These are phyloP conservation scores for Amia ocellicauda DNA, from an alignment of 2,113 vertebrate species.

Conservation along the genomic window DNA sequence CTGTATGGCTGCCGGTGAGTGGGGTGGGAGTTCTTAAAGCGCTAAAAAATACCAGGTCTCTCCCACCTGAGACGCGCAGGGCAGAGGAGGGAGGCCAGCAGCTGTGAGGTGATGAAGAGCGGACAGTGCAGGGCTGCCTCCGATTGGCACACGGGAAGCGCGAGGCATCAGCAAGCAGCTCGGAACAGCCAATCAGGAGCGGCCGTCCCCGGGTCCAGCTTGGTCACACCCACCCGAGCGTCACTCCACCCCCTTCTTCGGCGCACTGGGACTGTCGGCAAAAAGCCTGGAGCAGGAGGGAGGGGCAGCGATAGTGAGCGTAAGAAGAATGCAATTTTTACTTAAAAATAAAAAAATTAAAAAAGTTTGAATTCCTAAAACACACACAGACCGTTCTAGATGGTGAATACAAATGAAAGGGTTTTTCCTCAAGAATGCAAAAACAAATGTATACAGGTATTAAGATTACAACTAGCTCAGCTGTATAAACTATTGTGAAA, in stretches of 20 bases:
- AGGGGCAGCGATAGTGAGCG: neutral
- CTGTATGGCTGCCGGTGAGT: too few relatives aligned
- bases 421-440: too few relatives aligned
- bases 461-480: too few relatives aligned
- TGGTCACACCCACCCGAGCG: neutral
- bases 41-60: too few relatives aligned
- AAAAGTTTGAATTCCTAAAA: too few relatives aligned
- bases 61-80: neutral
- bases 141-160: neutral
- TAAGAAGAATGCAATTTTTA: too few relatives aligned
- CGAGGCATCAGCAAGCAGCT: neutral
- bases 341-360: too few relatives aligned
- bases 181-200: neutral
- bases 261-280: constrained; percentile 27
- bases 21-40: too few relatives aligned
- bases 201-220: neutral
- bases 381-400: too few relatives aligned
- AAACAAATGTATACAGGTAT: too few relatives aligned
- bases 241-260: constrained; percentile 36
- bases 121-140: neutral
- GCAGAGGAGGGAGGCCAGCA: neutral
- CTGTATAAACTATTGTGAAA: too few relatives aligned
- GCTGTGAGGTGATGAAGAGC: neutral
- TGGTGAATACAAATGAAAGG: too few relatives aligned
- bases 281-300: constrained; percentile 28